Evolutionary conservation across 2,888 invertebrate genomes (phyloP), one percentile per base, ranked within the genome.

Genomic region (Ichneumoninae sp.): DNA sequence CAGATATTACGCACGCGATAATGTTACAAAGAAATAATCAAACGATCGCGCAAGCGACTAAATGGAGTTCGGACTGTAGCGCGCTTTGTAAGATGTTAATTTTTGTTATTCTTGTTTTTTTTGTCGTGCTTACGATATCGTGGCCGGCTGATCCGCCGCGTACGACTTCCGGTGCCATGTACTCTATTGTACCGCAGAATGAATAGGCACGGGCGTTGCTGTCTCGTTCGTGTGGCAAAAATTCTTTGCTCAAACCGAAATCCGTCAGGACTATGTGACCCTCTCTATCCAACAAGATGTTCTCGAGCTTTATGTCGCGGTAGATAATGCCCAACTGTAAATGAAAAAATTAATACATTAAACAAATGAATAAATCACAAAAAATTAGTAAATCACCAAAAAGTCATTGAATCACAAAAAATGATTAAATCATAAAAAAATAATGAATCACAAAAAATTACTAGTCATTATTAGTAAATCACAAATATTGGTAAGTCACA

Each of bases 111-210:
- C 26, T 26, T 26, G 26, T 13, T 47, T 47, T 76, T 54, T 62
- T 33, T n/a, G 62, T 57, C 19, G 19, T 19, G 10, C 97, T 97
- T 94, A 98, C 98, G 94, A 98, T 97, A 96, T 98, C 98, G 94
- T 99, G 99, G 30, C 99, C 99, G 88, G 96, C 96, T 78, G 96
- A 96, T 85, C 98, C 98, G 78, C 98, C 97, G 90, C 97, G 94
- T 52, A 96, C 95, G 47, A 96, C 95, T 93, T 96, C 97, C 0
- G 98, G 99, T 26, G 99, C 99, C 99, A 99, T 99, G 94, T 99
- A 99, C 93, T 99, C 99, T 90, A 99, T 97, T 86, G 99, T 99
- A 22, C 99, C 99, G 94, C 99, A 99, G 94, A 99, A 99, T 86
- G 98, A 99, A 94, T 98, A 98, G 0, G 99, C 97, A 86, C 98